A percentile compares a stretch with the other conserved stretches of the same genome.
phyloP scores from a whole-genome alignment of 2,888 invertebrate genomes.

The Mythimna pallens region DNA sequence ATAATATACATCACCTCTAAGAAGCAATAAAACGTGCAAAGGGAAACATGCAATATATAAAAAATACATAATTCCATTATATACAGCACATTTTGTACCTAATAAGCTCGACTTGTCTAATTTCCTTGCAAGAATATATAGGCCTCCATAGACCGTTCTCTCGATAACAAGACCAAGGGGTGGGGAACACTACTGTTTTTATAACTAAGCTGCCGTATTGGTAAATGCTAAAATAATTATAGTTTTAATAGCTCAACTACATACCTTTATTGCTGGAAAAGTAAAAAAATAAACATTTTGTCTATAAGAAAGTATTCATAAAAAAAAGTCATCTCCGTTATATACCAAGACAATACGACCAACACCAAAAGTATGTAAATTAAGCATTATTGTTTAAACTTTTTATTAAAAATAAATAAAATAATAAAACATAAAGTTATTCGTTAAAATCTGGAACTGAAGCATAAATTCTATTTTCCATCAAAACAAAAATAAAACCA shows the following conservation, averaged over 20 bases:
- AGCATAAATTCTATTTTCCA: constrained; percentile 59
- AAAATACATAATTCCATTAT: constrained; percentile 23
- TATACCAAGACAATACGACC: constrained; percentile 56
- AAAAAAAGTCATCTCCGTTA: constrained; percentile 1
- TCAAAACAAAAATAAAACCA: constrained; percentile 53
- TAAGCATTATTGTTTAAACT: constrained; percentile 71
- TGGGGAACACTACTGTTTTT: constrained; percentile 76
- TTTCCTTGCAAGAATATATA: constrained; percentile 55
- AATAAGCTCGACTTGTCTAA: constrained; percentile 63
- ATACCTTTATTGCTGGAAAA: constrained; percentile 81
- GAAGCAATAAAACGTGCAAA: constrained; percentile 54
- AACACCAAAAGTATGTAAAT: constrained; percentile 85
- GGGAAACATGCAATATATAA: constrained; percentile 50
- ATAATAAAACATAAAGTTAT: constrained; percentile 68
- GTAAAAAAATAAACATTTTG: constrained; percentile 14
- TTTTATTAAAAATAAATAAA: constrained; percentile 67
- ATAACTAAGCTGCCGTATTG: constrained; percentile 89
- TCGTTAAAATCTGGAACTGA: constrained; percentile 62
- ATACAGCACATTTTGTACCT: constrained; percentile 49
- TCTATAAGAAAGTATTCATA: constrained; percentile 12
- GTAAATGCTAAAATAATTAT: constrained; percentile 88
- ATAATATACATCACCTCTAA: constrained; percentile 46
- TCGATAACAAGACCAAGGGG: constrained; percentile 70
- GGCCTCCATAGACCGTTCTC: constrained; percentile 45
- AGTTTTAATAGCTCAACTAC: constrained; percentile 79